phyloP scores from a whole-genome alignment of 2,888 invertebrate species.

The Clostera curtula region DNA sequence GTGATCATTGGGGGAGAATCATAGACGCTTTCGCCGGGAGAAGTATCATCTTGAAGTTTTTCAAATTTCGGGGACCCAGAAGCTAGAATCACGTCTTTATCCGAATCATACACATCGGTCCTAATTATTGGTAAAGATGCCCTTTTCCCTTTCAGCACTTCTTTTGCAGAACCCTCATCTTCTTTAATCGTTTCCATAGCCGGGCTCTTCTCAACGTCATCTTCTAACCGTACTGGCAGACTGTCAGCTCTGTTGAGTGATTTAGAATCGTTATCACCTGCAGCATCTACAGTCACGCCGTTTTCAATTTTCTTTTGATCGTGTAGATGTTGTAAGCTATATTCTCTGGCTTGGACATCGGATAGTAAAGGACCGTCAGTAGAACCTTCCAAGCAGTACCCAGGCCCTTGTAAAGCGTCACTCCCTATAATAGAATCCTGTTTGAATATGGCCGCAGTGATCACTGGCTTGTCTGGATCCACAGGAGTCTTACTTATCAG shows the following conservation, averaged over 20 bases:
- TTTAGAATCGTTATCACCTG: conserved; percentile 54
- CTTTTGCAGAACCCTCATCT: conserved; percentile 49
- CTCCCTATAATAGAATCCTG: conserved; percentile 73
- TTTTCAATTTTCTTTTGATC: conserved; percentile 60
- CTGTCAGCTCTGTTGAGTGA: conserved; percentile 70
- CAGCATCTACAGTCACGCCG: conserved; percentile 46
- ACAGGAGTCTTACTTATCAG: conserved; percentile 63
- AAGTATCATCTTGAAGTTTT: conserved; percentile 70
- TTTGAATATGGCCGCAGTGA: conserved; percentile 81
- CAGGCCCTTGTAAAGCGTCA: conserved; percentile 58
- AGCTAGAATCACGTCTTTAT: conserved; percentile 69
- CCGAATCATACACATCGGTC: conserved; percentile 71
- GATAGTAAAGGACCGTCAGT: conserved; percentile 68
- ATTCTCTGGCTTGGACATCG: conserved; percentile 65
- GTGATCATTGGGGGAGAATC: conserved; percentile 64
- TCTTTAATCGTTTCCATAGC: conserved; percentile 54
- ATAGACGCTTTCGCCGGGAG: conserved; percentile 45
- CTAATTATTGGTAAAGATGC: conserved; percentile 59
- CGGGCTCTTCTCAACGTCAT: conserved; percentile 41
- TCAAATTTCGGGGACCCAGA: conserved; percentile 75
- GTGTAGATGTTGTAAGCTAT: conserved; percentile 57
- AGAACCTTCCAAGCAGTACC: conserved; percentile 67
- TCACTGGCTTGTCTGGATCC: conserved; percentile 78
- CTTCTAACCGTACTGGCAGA: conserved; percentile 71
- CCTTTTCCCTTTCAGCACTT: conserved; percentile 48